Evolutionary conservation across 2,113 vertebrate species (phyloP).

Genomic region (Atlantisia rogersi): DNA sequence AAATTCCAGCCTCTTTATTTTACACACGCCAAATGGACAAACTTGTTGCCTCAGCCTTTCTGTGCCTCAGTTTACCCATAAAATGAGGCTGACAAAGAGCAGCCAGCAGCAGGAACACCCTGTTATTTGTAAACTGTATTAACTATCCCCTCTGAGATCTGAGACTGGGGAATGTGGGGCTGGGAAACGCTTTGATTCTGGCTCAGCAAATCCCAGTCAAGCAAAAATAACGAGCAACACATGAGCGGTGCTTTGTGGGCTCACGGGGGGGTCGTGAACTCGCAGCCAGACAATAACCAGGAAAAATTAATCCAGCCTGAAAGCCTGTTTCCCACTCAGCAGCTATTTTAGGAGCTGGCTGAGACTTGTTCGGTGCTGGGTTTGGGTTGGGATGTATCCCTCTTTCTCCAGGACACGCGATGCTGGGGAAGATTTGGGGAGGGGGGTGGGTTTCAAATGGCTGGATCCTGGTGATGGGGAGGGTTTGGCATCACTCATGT

Average conservation of each 20-base stretch:
- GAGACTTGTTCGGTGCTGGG: neutral
- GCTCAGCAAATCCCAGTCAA: slow-evolving; percentile 47
- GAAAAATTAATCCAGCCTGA: slow-evolving; percentile 27
- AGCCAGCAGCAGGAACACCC: neutral
- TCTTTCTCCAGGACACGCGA: neutral
- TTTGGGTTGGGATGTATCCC: neutral
- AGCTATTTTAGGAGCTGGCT: neutral
- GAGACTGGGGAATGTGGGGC: neutral
- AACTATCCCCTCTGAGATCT: neutral
- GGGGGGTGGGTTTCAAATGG: neutral
- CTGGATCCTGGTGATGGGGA: neutral
- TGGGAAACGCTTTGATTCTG: slow-evolving; percentile 50
- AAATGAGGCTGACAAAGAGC: neutral
- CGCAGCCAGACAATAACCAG: slow-evolving; percentile 20
- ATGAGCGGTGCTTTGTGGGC: slow-evolving; percentile 16
- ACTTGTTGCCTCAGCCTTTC: neutral
- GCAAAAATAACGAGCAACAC: slow-evolving; percentile 61
- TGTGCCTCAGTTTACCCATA: neutral
- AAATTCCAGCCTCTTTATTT: neutral
- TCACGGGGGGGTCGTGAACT: neutral
- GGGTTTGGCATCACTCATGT: neutral
- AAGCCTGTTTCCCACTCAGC: neutral
- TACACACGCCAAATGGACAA: neutral
- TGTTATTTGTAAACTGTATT: neutral
- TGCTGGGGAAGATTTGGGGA: neutral